These are phyloP conservation scores for Cacoxenus indagator DNA, from an alignment of 2,888 invertebrate species.

Conservation along the genomic window DNA sequence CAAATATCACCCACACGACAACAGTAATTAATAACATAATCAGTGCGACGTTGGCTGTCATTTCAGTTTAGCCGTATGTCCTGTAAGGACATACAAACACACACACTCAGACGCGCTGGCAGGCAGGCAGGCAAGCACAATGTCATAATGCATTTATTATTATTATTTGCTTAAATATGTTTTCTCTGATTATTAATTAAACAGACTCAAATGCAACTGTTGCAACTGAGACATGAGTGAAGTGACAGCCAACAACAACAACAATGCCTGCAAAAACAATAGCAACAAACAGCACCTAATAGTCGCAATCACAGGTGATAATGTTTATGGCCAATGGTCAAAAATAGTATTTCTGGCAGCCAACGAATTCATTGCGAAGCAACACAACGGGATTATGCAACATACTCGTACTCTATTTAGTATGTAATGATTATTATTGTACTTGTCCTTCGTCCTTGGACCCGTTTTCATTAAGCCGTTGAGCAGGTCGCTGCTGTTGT, in stretches of 20 bases:
- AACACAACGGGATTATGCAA: neutral
- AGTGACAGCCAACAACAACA: slow-evolving; percentile 7
- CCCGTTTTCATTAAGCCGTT: neutral
- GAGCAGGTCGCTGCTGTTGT: neutral
- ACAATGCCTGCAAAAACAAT: neutral
- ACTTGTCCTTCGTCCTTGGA: neutral
- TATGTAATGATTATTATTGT: slow-evolving; percentile 14
- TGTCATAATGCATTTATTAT: slow-evolving; percentile 15
- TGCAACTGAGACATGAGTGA: slow-evolving; percentile 33
- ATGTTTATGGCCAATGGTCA: neutral
- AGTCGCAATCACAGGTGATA: slow-evolving; percentile 8
- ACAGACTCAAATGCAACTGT: slow-evolving; percentile 50
- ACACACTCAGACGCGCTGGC: neutral
- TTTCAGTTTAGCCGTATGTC: slow-evolving; percentile 44
- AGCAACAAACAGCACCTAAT: neutral
- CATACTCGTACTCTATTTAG: no score
- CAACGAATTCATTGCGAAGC: neutral
- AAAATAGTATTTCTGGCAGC: neutral
- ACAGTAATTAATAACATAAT: slow-evolving; percentile 62
- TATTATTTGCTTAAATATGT: slow-evolving; percentile 45
- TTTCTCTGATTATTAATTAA: slow-evolving; percentile 49
- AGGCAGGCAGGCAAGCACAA: neutral
- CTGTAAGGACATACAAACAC: slow-evolving; percentile 10
- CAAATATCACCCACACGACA: slow-evolving; percentile 56
- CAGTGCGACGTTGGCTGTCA: slow-evolving; percentile 47